These are phyloP conservation scores for Scarus forsteni DNA, from an alignment of 2,797 vertebrate species.

Conservation along the genomic window DNA sequence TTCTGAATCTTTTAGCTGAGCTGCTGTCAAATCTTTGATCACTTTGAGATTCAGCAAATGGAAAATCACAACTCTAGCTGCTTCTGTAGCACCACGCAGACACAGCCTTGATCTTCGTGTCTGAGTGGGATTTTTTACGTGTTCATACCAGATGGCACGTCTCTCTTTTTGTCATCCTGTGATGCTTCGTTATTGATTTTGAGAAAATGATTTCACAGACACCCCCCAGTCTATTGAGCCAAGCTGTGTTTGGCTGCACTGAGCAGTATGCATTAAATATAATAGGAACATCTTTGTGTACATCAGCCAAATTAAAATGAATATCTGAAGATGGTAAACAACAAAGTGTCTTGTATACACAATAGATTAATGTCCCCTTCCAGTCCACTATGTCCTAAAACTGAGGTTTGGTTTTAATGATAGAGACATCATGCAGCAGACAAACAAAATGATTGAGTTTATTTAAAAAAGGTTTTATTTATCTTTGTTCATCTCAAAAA, in stretches of 20 bases:
- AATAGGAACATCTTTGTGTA: constrained; percentile 13
- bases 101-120: neutral
- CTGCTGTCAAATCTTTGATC: constrained; percentile 1
- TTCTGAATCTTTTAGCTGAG: neutral
- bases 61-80: neutral
- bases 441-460: no score
- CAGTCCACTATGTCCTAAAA: constrained; percentile 13
- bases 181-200: constrained; percentile 7
- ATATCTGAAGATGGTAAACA: neutral
- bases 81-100: neutral
- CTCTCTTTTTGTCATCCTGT: constrained; percentile 2
- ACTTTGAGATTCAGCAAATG: neutral
- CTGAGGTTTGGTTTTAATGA: constrained; percentile 28
- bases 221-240: neutral
- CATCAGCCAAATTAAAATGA: constrained; percentile 1
- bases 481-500: no score
- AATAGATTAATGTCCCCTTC: neutral
- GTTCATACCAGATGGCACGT: constrained; percentile 12
- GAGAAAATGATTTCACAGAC: neutral
- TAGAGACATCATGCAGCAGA: constrained; percentile 4
- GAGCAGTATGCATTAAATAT: constrained; percentile 4
- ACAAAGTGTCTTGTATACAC: neutral
- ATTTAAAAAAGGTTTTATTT: no score
- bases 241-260: constrained; percentile 1
- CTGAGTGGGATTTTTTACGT: neutral